A percentile compares a stretch with the other conserved stretches of the same genome.
Conservation (phyloP, 2,797 vertebrate genomes). For the Peromyscus melanophrys region DNA sequence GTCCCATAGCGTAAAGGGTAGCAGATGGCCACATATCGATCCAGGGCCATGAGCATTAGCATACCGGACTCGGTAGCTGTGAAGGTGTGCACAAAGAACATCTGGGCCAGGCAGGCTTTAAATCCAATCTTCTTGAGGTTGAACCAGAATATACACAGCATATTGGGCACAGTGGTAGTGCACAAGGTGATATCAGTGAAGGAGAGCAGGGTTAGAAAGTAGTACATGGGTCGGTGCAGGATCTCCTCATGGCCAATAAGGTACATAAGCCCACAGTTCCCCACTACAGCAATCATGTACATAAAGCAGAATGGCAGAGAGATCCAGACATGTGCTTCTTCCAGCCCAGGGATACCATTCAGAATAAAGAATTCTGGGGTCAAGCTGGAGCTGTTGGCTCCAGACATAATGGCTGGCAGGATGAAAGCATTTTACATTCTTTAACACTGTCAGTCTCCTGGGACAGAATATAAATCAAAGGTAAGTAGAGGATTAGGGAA, state of each 20-base stretch:
- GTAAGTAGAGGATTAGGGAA: not conserved
- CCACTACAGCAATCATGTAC: constrained; percentile 72
- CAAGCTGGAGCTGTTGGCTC: constrained; percentile 46
- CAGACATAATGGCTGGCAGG: constrained; percentile 23
- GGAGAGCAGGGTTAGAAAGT: constrained; percentile 89
- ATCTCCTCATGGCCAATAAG: constrained; percentile 69
- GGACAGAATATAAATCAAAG: not conserved
- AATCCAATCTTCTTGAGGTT: constrained; percentile 87
- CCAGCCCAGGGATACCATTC: constrained; percentile 75
- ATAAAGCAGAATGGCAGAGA: constrained; percentile 73
- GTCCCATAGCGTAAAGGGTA: constrained; percentile 87
- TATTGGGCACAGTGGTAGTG: constrained; percentile 88
- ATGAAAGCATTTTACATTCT: not conserved
- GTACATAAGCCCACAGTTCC: constrained; percentile 76
- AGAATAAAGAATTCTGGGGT: constrained; percentile 70
- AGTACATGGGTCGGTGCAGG: constrained; percentile 90
- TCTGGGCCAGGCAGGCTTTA: constrained; percentile 88
- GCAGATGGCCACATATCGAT: constrained; percentile 90
- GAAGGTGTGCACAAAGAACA: constrained; percentile 89
- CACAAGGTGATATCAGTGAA: constrained; percentile 89
- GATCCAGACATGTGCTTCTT: constrained; percentile 73
- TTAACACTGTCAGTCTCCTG: not conserved
- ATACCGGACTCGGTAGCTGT: constrained; percentile 89
- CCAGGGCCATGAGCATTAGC: constrained; percentile 90
- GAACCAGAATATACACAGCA: constrained; percentile 88